A percentile compares a stretch with the other conserved stretches of the same genome.
Evolutionary conservation across 2,888 invertebrate species (phyloP).

Genomic region (Rhagium mordax): DNA sequence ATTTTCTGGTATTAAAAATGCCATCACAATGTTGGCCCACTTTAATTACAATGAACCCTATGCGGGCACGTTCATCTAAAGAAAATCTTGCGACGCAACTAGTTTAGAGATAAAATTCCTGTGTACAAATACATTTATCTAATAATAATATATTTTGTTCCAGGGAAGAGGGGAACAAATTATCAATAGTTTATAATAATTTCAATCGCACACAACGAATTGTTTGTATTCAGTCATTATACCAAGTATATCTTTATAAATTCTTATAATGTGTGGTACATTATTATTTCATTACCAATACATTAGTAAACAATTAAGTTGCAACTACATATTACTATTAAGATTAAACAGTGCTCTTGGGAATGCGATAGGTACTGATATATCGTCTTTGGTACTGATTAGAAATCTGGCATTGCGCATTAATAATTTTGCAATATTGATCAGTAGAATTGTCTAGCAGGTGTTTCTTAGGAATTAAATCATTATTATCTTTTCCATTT

Average conservation of each 20-base stretch:
- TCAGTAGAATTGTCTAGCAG: neutral
- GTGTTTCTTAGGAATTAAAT: conserved; percentile 5
- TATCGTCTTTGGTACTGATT: too few species aligned
- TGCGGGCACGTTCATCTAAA: too few species aligned
- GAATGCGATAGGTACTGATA: conserved; percentile 25
- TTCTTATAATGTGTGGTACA: neutral
- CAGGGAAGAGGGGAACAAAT: neutral
- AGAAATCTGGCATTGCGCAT: neutral
- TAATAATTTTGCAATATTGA: neutral
- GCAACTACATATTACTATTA: conserved; percentile 16
- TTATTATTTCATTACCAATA: neutral
- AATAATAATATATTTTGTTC: neutral
- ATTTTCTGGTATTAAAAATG: too few species aligned
- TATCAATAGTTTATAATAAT: neutral
- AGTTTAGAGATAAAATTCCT: too few species aligned
- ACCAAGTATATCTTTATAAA: neutral
- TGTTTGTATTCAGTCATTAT: neutral
- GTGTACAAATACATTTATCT: neutral
- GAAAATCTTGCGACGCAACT: too few species aligned
- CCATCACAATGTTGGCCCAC: too few species aligned
- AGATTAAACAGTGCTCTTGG: conserved; percentile 10
- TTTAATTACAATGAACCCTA: too few species aligned
- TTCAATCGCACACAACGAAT: neutral
- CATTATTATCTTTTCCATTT: neutral
- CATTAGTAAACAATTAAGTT: conserved; percentile 27